A percentile compares a stretch with the other conserved stretches of the same genome.
Conservation (phyloP, 2,888 invertebrate species). For the Orthosia gracilis region DNA sequence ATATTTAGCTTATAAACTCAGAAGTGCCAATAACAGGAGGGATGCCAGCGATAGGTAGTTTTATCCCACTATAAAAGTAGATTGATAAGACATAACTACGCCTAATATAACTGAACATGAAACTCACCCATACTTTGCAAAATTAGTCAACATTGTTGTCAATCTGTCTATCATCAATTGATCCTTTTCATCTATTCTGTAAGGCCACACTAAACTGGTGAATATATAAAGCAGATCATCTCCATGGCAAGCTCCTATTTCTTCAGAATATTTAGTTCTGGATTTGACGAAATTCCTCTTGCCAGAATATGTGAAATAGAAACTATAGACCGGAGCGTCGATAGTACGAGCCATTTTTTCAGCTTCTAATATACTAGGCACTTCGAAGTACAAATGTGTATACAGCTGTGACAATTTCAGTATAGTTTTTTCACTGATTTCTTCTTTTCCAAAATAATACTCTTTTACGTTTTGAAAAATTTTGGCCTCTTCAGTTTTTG, state of each 20-base stretch:
- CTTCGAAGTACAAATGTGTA: slow-evolving; percentile 74
- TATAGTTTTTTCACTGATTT: slow-evolving; percentile 75
- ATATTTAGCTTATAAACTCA: too few species aligned
- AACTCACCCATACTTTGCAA: too few species aligned
- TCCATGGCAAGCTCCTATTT: slow-evolving; percentile 81
- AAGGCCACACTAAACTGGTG: slow-evolving; percentile 76
- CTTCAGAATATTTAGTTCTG: slow-evolving; percentile 68
- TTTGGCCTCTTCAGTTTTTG: slow-evolving; percentile 72
- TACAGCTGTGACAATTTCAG: slow-evolving; percentile 80
- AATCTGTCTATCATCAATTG: slow-evolving; percentile 77
- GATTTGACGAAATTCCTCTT: slow-evolving; percentile 81
- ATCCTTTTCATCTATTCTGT: slow-evolving; percentile 74
- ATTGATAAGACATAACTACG: too few species aligned
- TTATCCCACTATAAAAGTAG: too few species aligned
- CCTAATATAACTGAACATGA: too few species aligned
- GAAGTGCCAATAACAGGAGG: too few species aligned
- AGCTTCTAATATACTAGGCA: slow-evolving; percentile 80
- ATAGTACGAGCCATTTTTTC: slow-evolving; percentile 69
- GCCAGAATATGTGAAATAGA: slow-evolving; percentile 82
- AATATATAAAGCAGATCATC: slow-evolving; percentile 85
- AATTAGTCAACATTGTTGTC: slow-evolving; percentile 84
- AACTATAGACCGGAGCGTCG: slow-evolving; percentile 79
- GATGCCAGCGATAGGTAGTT: too few species aligned
- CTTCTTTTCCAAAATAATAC: slow-evolving; percentile 86
- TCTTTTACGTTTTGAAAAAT: slow-evolving; percentile 74